A percentile compares a stretch with the other conserved stretches of the same genome.
These are phyloP conservation scores for Halictus quadricinctus DNA, from an alignment of 2,888 invertebrate species.

Conservation along the genomic window DNA sequence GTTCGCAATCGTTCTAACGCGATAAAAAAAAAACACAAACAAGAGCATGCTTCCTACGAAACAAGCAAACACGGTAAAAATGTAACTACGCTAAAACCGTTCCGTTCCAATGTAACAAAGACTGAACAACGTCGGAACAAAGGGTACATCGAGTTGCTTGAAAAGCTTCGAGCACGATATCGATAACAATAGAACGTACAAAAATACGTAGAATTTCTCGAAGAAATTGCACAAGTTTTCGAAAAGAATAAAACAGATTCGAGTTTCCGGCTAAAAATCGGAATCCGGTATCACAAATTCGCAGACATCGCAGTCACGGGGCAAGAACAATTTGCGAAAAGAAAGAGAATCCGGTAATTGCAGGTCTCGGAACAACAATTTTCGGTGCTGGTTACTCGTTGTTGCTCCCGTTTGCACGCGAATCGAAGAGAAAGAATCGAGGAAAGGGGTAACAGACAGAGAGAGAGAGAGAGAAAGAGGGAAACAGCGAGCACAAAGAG, in stretches of 20 bases:
- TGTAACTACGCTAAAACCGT: background rate
- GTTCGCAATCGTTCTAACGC: background rate
- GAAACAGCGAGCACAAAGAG: constrained; percentile 21
- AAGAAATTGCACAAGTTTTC: background rate
- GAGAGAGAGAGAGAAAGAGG: background rate
- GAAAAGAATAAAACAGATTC: background rate
- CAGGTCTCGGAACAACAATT: constrained; percentile 33
- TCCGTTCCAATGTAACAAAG: constrained; percentile 1
- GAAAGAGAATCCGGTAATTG: background rate
- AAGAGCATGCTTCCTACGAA: background rate
- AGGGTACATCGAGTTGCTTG: background rate
- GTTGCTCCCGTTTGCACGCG: background rate
- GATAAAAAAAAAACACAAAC: background rate
- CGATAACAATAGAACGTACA: background rate
- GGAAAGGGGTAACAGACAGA: background rate
- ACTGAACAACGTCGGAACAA: background rate
- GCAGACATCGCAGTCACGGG: background rate
- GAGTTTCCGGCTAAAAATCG: background rate
- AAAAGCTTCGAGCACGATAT: background rate
- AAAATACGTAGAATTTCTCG: background rate
- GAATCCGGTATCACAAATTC: background rate
- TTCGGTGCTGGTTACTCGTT: constrained; percentile 1
- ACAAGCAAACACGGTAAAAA: background rate
- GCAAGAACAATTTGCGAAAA: background rate
- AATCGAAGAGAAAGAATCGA: constrained; percentile 15